phyloP scores from a whole-genome alignment of 2,797 vertebrate genomes.

The Jordanella pulchra region DNA sequence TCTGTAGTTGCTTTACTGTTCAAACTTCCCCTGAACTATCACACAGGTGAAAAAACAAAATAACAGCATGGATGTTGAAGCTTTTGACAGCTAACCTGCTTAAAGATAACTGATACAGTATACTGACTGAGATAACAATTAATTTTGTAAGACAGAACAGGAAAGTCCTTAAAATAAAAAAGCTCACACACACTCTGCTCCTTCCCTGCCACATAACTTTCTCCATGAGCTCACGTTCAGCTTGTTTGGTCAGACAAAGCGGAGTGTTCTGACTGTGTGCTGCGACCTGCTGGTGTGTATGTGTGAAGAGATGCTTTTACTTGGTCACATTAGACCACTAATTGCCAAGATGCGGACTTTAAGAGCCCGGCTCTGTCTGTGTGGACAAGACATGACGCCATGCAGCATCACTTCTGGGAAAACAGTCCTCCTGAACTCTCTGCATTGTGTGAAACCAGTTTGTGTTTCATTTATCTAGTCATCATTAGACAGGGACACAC shows the following conservation, averaged over 20 bases:
- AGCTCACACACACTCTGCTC: not conserved
- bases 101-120: too few relatives aligned
- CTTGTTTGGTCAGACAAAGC: conserved; percentile 69
- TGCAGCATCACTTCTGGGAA: conserved; percentile 50
- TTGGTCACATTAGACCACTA: conserved; percentile 77
- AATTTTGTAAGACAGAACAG: too few relatives aligned
- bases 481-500: not conserved
- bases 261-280: conserved; percentile 75
- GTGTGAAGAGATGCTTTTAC: conserved; percentile 71
- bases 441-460: conserved; percentile 10
- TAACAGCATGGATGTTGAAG: too few relatives aligned
- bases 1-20: too few relatives aligned
- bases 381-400: conserved; percentile 69
- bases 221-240: conserved; percentile 15
- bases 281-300: conserved; percentile 74
- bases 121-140: not conserved
- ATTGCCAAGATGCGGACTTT: conserved; percentile 69
- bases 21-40: too few relatives aligned
- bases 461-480: conserved; percentile 16
- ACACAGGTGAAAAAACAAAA: too few relatives aligned
- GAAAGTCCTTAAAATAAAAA: not conserved
- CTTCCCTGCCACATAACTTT: conserved; percentile 4
- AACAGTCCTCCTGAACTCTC: conserved; percentile 3
- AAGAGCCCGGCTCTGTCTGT: conserved; percentile 58
- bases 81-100: too few relatives aligned